These are phyloP conservation scores for Cebidichthys violaceus DNA, from an alignment of 2,113 vertebrate genomes.

Conservation along the genomic window DNA sequence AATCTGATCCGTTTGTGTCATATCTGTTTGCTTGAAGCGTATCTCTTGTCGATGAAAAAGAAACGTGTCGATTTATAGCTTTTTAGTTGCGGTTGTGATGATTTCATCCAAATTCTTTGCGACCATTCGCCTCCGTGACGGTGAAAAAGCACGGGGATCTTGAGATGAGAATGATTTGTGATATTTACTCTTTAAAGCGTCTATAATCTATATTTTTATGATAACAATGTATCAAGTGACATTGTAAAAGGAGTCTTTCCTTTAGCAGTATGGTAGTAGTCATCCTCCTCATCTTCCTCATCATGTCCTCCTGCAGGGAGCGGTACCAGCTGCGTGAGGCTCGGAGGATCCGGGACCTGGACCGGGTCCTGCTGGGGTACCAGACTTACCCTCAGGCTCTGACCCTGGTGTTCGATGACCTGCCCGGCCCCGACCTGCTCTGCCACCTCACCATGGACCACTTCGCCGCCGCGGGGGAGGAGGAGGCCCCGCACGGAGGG, in stretches of 20 bases:
- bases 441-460: constrained; percentile 94
- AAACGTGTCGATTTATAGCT: neutral
- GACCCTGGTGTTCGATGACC: constrained; percentile 96
- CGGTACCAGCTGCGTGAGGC: constrained; percentile 92
- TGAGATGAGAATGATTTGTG: neutral
- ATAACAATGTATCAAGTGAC: neutral
- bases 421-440: constrained; percentile 92
- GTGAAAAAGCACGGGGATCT: neutral
- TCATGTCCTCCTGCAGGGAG: constrained; percentile 80
- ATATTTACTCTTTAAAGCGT: neutral
- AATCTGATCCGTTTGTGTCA: neutral
- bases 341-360: constrained; percentile 93
- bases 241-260: neutral
- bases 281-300: neutral
- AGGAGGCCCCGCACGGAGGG: constrained; percentile 48
- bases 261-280: neutral
- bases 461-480: constrained; percentile 83
- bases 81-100: too few relatives aligned
- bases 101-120: neutral
- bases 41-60: neutral
- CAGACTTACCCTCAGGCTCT: constrained; percentile 96
- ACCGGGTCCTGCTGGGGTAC: constrained; percentile 95
- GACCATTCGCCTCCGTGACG: neutral
- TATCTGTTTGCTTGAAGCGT: neutral
- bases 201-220: neutral